A percentile compares a stretch with the other conserved stretches of the same genome.
Evolutionary conservation across 2,797 vertebrate genomes (phyloP).

Genomic region (Trachops cirrhosus): DNA sequence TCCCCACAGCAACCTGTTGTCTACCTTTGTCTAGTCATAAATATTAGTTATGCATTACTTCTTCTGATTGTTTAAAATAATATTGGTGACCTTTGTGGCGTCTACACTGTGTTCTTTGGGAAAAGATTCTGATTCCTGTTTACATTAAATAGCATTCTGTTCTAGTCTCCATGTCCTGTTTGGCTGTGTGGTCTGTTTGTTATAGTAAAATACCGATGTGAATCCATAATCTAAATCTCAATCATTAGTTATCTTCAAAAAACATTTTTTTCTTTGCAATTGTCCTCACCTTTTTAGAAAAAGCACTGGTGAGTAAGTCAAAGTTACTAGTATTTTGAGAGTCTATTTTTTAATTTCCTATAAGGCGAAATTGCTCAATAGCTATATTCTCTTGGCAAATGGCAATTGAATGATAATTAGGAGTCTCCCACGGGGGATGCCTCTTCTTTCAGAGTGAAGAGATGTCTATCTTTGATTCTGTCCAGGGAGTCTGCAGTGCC

Average conservation of each 20-base stretch:
- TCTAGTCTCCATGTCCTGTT: not conserved
- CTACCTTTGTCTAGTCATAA: not conserved
- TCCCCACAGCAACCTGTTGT: not conserved
- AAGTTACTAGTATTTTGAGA: conserved; percentile 21
- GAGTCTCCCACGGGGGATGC: not conserved
- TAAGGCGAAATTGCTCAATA: not conserved
- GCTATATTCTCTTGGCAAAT: not conserved
- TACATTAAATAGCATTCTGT: not conserved
- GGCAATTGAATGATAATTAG: not conserved
- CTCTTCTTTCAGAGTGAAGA: not conserved
- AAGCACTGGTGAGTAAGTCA: not conserved
- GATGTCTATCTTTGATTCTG: not conserved
- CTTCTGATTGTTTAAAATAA: not conserved
- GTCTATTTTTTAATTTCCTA: conserved; percentile 8
- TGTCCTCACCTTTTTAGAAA: not conserved
- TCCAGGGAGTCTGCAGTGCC: not conserved
- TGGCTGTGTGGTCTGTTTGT: not conserved
- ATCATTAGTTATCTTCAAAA: not conserved
- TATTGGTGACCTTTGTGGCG: not conserved
- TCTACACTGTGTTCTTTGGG: not conserved
- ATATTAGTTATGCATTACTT: not conserved
- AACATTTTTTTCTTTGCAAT: not conserved
- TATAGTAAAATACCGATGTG: conserved; percentile 31
- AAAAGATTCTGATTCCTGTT: not conserved
- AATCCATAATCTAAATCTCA: conserved; percentile 38